Conservation (phyloP, 2,888 invertebrate species). For the Agrotis exclamationis region DNA sequence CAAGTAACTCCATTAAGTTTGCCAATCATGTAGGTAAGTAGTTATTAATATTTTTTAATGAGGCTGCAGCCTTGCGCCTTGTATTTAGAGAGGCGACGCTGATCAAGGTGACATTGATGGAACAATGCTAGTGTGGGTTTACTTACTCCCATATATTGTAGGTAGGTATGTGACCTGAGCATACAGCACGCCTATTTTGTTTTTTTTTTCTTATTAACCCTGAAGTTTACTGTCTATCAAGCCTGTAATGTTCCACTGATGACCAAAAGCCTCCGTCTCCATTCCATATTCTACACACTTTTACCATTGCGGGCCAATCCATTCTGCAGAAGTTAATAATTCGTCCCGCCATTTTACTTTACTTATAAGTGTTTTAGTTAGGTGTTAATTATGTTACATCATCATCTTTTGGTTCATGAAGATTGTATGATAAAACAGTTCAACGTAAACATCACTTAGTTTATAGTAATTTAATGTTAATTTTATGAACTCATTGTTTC, state of each 20-base stretch:
- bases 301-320: not conserved
- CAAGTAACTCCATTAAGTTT: constrained; percentile 26
- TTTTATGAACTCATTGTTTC: not conserved
- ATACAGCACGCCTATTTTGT: constrained; percentile 7
- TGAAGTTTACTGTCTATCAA: not conserved
- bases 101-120: constrained; percentile 74
- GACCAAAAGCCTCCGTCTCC: not conserved
- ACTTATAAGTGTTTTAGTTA: not conserved
- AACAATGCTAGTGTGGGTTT: constrained; percentile 75
- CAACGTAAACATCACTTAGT: constrained; percentile 22
- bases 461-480: constrained; percentile 22
- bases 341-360: too few species aligned
- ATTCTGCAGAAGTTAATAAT: not conserved
- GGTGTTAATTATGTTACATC: not conserved
- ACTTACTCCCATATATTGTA: constrained; percentile 55
- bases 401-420: not conserved
- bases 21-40: constrained; percentile 58
- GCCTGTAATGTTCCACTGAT: not conserved
- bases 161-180: constrained; percentile 20
- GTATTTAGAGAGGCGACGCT: constrained; percentile 72
- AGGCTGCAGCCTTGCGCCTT: constrained; percentile 69
- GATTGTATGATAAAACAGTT: constrained; percentile 5
- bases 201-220: not conserved
- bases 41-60: constrained; percentile 67
- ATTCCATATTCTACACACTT: not conserved